phyloP scores from a whole-genome alignment of 92 coral and sea anemone species.

The Parazoanthus darwini region DNA sequence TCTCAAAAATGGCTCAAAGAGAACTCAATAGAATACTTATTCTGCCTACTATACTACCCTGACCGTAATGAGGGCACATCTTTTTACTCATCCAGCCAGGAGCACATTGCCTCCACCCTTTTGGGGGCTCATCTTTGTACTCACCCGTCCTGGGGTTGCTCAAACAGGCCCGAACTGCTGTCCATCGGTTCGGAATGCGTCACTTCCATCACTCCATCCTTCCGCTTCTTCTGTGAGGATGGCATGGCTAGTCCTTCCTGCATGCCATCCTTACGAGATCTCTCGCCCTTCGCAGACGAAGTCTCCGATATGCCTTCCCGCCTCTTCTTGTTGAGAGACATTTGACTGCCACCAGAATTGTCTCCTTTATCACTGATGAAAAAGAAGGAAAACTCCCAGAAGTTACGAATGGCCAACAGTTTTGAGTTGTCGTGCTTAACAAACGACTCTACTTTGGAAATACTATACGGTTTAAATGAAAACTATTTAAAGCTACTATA shows the following conservation, averaged over 20 bases:
- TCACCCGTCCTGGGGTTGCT: slow-evolving; percentile 58
- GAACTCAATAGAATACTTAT: too few species aligned
- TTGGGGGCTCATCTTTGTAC: not conserved
- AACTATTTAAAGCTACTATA: too few species aligned
- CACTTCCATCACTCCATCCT: slow-evolving; percentile 70
- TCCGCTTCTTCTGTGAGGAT: slow-evolving; percentile 68
- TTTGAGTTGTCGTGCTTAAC: not conserved
- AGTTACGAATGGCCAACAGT: not conserved
- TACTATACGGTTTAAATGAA: too few species aligned
- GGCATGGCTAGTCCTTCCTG: slow-evolving; percentile 88
- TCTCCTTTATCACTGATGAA: slow-evolving; percentile 62
- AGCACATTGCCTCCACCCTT: too few species aligned
- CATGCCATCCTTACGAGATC: slow-evolving; percentile 83
- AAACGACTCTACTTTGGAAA: not conserved
- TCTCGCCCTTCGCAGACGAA: slow-evolving; percentile 61
- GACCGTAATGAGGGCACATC: too few species aligned
- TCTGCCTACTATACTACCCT: too few species aligned
- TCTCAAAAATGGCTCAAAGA: too few species aligned
- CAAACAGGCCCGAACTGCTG: slow-evolving; percentile 52
- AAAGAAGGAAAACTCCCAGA: not conserved
- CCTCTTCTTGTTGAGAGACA: slow-evolving; percentile 71
- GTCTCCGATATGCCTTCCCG: slow-evolving; percentile 76
- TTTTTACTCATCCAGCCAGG: too few species aligned
- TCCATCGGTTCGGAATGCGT: slow-evolving; percentile 60
- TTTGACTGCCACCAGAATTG: slow-evolving; percentile 62